Evolutionary conservation across 2,797 vertebrate species (phyloP), one percentile per base, ranked within the genome.

Genomic region (Pristis pectinata): DNA sequence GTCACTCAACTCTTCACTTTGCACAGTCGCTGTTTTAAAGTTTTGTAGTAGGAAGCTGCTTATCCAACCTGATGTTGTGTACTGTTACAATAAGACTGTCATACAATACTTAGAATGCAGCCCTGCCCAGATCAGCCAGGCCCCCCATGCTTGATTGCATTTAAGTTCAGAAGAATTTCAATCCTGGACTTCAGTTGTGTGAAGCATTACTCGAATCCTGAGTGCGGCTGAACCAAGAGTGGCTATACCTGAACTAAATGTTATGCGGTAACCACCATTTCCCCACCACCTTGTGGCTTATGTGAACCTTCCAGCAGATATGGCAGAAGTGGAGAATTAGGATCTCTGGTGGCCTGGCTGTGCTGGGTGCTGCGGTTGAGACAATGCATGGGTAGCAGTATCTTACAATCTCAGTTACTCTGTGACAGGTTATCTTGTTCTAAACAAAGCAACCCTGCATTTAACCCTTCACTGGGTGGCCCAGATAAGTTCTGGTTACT

Each of bases 11-110:
- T 19, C 87, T 91, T 91, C 87, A 91, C 59, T 91, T 91, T 91
- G 87, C 87, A 91, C 83, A 61, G 56, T 67, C 37, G 85, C 56
- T 89, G n/a, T 91, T 91, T 91, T 24, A 91, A 91, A 41, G 59
- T 67, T 91, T 91, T 91, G 61, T 91, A 91, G n/a, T 91, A 11
- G 61, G n/a, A 67, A 67, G n/a, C 59, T 67, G 87, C 61, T 37
- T 41, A 91, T 37, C n/a, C 61, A 67, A 41, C 61, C n/a, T 67
- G n/a, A 67, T 44, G 59, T 24, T 41, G 59, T 91, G 61, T 41
- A 91, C n/a, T 67, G 87, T 87, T 59, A 87, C 83, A 87, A 9
- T 91, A 37, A 61, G 34, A 89, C 56, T 41, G 59, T 91, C 19
- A 41, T 61, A 91, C 8, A 67, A 67, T 91, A 22, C 87, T 67